Conservation (phyloP, 64 coral and sea anemone genomes). For the Exaiptasia diaphana region DNA sequence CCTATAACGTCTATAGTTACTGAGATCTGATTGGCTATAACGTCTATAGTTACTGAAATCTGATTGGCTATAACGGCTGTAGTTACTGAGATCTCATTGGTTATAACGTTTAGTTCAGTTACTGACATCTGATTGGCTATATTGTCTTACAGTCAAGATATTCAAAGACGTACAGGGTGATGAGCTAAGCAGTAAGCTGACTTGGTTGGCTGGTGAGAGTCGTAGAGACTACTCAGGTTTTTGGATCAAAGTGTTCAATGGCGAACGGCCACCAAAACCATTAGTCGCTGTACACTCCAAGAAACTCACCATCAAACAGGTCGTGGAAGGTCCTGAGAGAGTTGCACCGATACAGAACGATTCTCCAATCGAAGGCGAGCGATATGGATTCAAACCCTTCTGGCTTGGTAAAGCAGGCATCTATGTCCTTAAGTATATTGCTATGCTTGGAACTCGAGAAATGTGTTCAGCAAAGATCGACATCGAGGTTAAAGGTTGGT, state of each 20-base stretch:
- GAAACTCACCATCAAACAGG: constrained; percentile 61
- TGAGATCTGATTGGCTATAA: too few relatives aligned
- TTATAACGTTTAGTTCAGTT: too few relatives aligned
- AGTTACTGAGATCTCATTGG: too few relatives aligned
- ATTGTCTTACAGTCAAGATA: constrained; percentile 40
- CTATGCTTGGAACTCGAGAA: constrained; percentile 58
- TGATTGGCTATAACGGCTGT: too few relatives aligned
- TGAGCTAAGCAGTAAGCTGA: constrained; percentile 41
- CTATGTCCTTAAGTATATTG: constrained; percentile 52
- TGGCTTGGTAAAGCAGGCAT: constrained; percentile 49
- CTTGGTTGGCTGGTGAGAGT: constrained; percentile 60
- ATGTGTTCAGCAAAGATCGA: constrained; percentile 57
- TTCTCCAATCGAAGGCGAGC: constrained; percentile 57
- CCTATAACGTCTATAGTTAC: too few relatives aligned
- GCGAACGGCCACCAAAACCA: constrained; percentile 56
- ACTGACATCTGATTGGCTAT: too few relatives aligned
- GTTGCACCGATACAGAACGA: constrained; percentile 78
- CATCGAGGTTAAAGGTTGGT: constrained; percentile 64
- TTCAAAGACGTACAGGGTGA: constrained; percentile 37
- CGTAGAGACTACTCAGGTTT: constrained; percentile 62
- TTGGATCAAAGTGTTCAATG: constrained; percentile 82
- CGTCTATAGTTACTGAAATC: too few relatives aligned
- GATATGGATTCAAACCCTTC: constrained; percentile 77
- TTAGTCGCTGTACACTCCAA: constrained; percentile 58
- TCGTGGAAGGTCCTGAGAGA: constrained; percentile 66